Base-by-base conservation (phyloP, 2,888 invertebrate species). In the Drosophila subsilvestris region DNA sequence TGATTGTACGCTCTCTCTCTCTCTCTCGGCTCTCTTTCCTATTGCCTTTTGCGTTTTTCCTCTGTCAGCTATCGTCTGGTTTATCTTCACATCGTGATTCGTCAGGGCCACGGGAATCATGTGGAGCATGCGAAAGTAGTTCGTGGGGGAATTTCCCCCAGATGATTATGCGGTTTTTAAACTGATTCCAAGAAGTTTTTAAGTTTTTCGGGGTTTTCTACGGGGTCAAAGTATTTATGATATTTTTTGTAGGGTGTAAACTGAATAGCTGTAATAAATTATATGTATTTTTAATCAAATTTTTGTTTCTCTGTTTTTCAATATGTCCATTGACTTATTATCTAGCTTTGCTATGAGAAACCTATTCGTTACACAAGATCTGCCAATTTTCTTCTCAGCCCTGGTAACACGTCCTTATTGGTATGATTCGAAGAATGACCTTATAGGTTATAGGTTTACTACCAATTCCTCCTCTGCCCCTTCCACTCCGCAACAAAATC, bases 21-120 rank as follows among this genome's bases (percentile, higher is more conserved):
- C 22, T n/a, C n/a, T n/a, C n/a, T n/a, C n/a, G n/a, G 17, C 53
- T 56, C 60, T 60, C 53, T 44, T 56, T 43, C 42, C 50, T 58
- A 66, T 53, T 77, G 59, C 67, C 50, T 72, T 76, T 84, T 76
- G 68, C 67, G 20, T 58, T 65, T 63, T 69, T 63, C 73, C 85
- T 74, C 86, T 87, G 87, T 85, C 87, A 80, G 78, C 77, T 80
- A 82, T 82, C 75, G 78, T 63, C 22, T 22, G 37, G 49, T 74
- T 51, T 55, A 67, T 51, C 69, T 63, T 47, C 58, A 54, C 60
- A 17, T 53, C 59, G 56, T 58, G 56, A 59, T 85, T 84, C 80
- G 86, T 78, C 83, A 83, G 83, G 83, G 87, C 65, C 50, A 42
- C 65, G 12, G 45, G 42, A 51, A 48, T 58, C 20, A 49, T 44